Evolutionary conservation across 2,888 invertebrate species (phyloP).

Genomic region (Caenorhabditis plicata): DNA sequence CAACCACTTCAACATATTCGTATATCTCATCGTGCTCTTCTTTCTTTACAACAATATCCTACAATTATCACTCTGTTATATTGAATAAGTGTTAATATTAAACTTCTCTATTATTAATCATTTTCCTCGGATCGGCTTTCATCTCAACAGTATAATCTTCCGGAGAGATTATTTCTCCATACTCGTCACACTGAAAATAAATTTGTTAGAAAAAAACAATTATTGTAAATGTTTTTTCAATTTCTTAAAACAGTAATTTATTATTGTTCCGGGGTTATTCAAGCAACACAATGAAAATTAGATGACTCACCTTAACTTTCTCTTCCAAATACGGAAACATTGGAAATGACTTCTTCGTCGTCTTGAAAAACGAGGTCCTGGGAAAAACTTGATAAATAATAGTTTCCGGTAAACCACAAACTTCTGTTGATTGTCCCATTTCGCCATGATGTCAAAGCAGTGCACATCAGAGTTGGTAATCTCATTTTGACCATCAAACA

Average conservation of each 20-base stretch:
- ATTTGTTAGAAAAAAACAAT: too few species aligned
- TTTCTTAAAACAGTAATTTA: too few species aligned
- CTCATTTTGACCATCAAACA: constrained; percentile 15
- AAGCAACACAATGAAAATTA: neutral
- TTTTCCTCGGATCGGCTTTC: constrained; percentile 6
- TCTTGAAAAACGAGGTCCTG: constrained; percentile 77
- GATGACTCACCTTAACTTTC: constrained; percentile 48
- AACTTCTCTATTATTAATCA: neutral
- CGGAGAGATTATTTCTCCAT: constrained; percentile 88
- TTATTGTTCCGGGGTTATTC: too few species aligned
- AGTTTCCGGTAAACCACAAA: constrained; percentile 3
- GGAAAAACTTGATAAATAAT: neutral
- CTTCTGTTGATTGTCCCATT: constrained; percentile 47
- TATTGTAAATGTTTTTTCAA: too few species aligned
- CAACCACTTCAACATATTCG: constrained; percentile 20
- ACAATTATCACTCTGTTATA: too few species aligned
- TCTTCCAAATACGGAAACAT: constrained; percentile 95
- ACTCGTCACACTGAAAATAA: constrained; percentile 82
- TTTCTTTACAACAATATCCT: constrained; percentile 14
- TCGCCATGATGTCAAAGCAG: constrained; percentile 38
- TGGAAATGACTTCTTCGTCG: constrained; percentile 85
- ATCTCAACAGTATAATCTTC: constrained; percentile 78
- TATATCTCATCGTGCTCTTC: constrained; percentile 29
- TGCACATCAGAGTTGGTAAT: constrained; percentile 12
- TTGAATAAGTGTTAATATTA: too few species aligned